Percentiles rank a stretch among this genome's conserved stretches.
Evolutionary conservation across 2,888 invertebrate genomes (phyloP).

Genomic region (Andricus curvator): DNA sequence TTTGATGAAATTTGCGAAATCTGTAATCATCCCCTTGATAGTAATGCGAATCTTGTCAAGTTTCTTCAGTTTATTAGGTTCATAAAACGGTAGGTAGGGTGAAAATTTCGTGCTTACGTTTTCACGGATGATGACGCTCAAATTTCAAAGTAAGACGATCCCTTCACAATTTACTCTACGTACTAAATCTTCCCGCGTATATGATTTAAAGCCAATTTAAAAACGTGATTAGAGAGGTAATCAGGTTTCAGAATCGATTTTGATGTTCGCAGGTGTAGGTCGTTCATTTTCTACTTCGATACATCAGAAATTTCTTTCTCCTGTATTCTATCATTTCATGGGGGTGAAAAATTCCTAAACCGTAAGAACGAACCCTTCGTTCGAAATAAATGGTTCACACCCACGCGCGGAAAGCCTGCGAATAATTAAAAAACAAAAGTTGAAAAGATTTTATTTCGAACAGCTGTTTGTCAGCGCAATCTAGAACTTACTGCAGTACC

Average conservation of each 20-base stretch:
- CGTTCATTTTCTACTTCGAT: not conserved
- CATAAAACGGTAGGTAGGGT: not conserved
- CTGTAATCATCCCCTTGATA: not conserved
- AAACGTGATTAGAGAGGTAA: not conserved
- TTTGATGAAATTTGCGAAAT: not conserved
- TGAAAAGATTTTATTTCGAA: too few species aligned
- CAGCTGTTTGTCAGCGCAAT: not conserved
- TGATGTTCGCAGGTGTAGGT: not conserved
- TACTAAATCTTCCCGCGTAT: slow-evolving; percentile 1
- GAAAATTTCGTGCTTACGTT: slow-evolving; percentile 1
- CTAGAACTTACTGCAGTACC: not conserved
- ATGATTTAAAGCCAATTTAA: slow-evolving; percentile 34
- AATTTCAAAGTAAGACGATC: slow-evolving; percentile 10
- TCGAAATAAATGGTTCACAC: not conserved
- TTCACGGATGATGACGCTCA: not conserved
- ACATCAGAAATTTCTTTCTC: not conserved
- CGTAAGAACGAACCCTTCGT: not conserved
- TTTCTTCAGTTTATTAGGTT: not conserved
- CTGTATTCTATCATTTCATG: not conserved
- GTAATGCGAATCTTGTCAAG: not conserved
- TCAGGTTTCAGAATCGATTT: slow-evolving; percentile 29
- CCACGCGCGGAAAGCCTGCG: not conserved
- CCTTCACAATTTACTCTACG: not conserved
- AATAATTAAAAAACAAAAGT: too few species aligned
- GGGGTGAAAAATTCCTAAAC: not conserved